phyloP scores from a whole-genome alignment of 2,113 vertebrate genomes.

The Erythrocercus mccallii region DNA sequence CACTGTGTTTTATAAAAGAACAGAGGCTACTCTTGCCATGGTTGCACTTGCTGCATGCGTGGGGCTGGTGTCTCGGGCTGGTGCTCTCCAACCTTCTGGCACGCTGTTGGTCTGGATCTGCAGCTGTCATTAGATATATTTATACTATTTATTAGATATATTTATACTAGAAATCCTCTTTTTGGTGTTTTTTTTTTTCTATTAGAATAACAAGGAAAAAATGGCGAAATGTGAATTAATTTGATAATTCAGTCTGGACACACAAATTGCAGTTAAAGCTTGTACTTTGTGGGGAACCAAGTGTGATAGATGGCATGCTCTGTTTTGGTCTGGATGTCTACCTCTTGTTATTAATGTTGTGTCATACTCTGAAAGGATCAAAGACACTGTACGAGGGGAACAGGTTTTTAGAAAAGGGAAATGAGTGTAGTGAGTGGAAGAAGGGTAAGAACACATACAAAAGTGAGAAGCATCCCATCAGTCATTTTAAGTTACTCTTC shows the following conservation, averaged over 20 bases:
- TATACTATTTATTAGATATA: too few species aligned
- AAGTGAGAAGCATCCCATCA: background rate
- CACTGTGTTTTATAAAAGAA: too few species aligned
- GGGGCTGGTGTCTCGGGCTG: background rate
- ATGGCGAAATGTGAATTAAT: background rate
- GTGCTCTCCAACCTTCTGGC: background rate
- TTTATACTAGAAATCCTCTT: too few species aligned
- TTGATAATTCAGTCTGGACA: background rate
- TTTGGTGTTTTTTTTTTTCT: background rate
- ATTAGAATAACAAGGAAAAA: background rate
- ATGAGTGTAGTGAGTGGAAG: background rate
- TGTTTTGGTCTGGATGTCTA: background rate
- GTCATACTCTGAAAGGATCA: background rate
- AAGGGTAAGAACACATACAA: background rate
- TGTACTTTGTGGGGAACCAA: background rate
- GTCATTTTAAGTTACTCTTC: constrained; percentile 20
- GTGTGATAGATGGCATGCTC: background rate
- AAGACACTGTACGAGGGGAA: background rate
- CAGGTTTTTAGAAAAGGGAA: background rate
- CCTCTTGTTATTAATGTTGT: background rate
- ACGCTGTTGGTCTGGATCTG: rapidly evolving
- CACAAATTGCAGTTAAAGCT: background rate
- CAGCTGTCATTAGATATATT: background rate
- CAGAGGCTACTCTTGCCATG: background rate
- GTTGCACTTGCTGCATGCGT: rapidly evolving